phyloP scores from a whole-genome alignment of 1,140 invertebrate genomes.

The Paraescarpia echinospica region DNA sequence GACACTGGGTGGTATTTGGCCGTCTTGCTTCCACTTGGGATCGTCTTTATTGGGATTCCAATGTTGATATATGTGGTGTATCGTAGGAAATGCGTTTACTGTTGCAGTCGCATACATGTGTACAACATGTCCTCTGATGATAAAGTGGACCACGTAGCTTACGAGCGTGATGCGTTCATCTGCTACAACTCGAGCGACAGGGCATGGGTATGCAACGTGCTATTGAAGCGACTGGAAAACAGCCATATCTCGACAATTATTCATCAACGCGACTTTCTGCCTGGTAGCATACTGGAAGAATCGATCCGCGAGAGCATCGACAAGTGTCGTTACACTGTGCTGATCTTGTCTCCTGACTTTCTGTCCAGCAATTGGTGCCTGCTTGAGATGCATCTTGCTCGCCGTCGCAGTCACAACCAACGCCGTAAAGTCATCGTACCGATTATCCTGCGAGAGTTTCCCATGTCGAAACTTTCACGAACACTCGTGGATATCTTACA shows the following conservation, averaged over 20 bases:
- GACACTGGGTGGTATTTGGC: no score
- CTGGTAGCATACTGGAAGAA: constrained; percentile 11
- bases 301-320: constrained; percentile 18
- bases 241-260: background rate
- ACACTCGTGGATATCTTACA: background rate
- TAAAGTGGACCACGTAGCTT: background rate
- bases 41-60: no score
- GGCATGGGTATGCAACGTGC: background rate
- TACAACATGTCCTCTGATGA: no score
- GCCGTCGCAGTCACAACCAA: background rate
- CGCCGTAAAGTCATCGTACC: background rate
- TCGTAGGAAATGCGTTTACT: no score
- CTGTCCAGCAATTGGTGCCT: constrained; percentile 19
- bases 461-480: background rate
- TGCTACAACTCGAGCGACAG: background rate
- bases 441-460: background rate
- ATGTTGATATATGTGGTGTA: no score
- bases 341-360: background rate
- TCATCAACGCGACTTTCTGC: constrained; percentile 14
- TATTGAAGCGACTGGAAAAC: constrained; percentile 14
- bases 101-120: no score
- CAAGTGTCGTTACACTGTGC: constrained; percentile 21
- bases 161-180: constrained; percentile 12
- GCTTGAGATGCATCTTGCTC: constrained; percentile 12
- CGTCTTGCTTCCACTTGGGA: no score